These are phyloP conservation scores for Lydus trimaculatus DNA, from an alignment of 2,888 invertebrate species.

Conservation along the genomic window DNA sequence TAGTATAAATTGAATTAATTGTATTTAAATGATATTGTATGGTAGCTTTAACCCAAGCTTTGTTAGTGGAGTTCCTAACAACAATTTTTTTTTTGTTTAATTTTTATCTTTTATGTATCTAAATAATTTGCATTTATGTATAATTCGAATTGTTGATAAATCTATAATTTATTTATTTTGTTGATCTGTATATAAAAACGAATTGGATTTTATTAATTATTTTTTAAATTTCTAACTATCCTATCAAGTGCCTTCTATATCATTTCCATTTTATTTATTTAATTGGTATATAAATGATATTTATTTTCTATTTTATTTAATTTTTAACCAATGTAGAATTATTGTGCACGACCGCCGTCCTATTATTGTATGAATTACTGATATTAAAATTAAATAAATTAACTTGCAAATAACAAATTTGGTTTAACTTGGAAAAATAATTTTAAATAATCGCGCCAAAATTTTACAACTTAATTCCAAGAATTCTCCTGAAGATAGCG, in stretches of 20 bases:
- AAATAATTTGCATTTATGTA: slow-evolving; percentile 14
- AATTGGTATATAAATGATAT: slow-evolving; percentile 29
- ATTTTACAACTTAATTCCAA: background rate
- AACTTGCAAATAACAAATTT: slow-evolving; percentile 19
- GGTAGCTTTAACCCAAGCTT: slow-evolving; percentile 43
- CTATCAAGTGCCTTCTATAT: slow-evolving; percentile 45
- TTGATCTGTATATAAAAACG: slow-evolving; percentile 31
- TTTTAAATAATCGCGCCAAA: background rate
- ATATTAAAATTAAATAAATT: slow-evolving; percentile 43
- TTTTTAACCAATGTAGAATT: slow-evolving; percentile 37
- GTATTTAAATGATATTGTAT: slow-evolving; percentile 39
- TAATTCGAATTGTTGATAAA: slow-evolving; percentile 30
- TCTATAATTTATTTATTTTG: slow-evolving; percentile 34
- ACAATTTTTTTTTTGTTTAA: slow-evolving; percentile 23
- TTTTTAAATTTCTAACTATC: slow-evolving; percentile 19
- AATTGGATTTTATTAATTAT: slow-evolving; percentile 24
- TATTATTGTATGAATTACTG: slow-evolving; percentile 42
- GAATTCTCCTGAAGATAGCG: slow-evolving; percentile 13
- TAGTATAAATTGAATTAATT: slow-evolving; percentile 11
- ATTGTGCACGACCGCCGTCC: slow-evolving; percentile 45
- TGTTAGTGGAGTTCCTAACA: slow-evolving; percentile 40
- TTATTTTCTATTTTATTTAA: slow-evolving; percentile 36
- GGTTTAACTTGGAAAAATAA: background rate
- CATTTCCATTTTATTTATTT: slow-evolving; percentile 20
- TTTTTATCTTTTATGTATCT: slow-evolving; percentile 5